Evolutionary conservation across 2,888 invertebrate species (phyloP).

Genomic region (Tiphia femorata): DNA sequence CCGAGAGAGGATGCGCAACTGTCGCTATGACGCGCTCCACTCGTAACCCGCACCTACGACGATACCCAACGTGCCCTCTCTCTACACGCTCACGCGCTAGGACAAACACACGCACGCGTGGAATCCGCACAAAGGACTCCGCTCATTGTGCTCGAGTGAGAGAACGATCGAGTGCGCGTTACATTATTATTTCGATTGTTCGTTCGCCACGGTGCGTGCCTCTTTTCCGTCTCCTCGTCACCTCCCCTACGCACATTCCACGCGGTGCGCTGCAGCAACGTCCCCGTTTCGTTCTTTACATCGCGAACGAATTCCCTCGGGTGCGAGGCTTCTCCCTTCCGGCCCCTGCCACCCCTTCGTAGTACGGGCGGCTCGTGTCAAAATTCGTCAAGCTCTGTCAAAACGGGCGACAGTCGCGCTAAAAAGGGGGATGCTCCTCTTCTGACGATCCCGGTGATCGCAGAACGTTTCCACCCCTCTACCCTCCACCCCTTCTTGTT

Average conservation of each 20-base stretch:
- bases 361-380: conserved; percentile 52
- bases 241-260: neutral
- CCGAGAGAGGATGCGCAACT: no score
- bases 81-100: neutral
- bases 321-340: conserved; percentile 24
- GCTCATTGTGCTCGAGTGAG: neutral
- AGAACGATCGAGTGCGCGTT: conserved; percentile 44
- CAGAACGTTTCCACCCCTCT: no score
- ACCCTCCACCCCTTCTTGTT: conserved; percentile 35
- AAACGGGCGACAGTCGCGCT: conserved; percentile 35
- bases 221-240: neutral
- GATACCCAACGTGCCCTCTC: no score
- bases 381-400: conserved; percentile 62
- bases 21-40: no score
- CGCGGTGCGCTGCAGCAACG: neutral
- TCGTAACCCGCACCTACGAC: no score
- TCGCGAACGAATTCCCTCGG: conserved; percentile 11
- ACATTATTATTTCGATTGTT: conserved; percentile 56
- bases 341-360: conserved; percentile 28
- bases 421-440: conserved; percentile 16
- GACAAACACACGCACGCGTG: neutral
- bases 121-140: neutral
- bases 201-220: conserved; percentile 40
- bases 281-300: neutral
- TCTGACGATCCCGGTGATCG: no score